These are phyloP conservation scores for Siderastrea radians DNA, from an alignment of 92 coral and sea anemone species.

Conservation along the genomic window DNA sequence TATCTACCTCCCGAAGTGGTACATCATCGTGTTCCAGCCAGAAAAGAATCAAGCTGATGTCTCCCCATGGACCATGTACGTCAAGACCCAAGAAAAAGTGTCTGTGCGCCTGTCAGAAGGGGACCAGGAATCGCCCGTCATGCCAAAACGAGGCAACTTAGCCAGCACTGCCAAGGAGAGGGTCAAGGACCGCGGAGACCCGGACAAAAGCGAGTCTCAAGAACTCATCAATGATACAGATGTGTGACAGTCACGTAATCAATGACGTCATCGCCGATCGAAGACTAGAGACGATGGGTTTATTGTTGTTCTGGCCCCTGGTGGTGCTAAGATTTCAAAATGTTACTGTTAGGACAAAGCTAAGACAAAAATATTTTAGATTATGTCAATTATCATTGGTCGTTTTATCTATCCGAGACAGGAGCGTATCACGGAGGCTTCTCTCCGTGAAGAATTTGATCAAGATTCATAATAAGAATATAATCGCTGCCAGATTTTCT, in stretches of 20 bases:
- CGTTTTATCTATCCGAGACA: too few species aligned
- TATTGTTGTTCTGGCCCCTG: neutral
- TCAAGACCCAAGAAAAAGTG: constrained; percentile 85
- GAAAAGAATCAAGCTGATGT: constrained; percentile 91
- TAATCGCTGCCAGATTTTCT: too few species aligned
- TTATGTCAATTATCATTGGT: neutral
- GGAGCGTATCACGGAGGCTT: too few species aligned
- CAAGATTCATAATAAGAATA: too few species aligned
- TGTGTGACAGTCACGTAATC: constrained; percentile 8
- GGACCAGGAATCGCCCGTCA: constrained; percentile 74
- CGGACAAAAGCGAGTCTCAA: constrained; percentile 18
- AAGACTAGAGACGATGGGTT: neutral
- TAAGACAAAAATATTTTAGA: neutral
- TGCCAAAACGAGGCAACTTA: constrained; percentile 57
- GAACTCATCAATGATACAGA: constrained; percentile 48
- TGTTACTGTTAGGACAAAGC: neutral
- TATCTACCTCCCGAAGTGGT: constrained; percentile 93
- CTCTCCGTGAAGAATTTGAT: too few species aligned
- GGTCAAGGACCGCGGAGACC: constrained; percentile 10
- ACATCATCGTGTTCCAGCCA: constrained; percentile 90
- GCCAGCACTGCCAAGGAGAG: constrained; percentile 50
- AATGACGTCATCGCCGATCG: too few species aligned
- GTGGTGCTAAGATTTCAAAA: constrained; percentile 3
- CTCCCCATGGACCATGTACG: constrained; percentile 87
- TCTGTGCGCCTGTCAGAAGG: constrained; percentile 82